Evolutionary conservation across 2,797 vertebrate genomes (phyloP), one percentile per base, ranked within the genome.

Genomic region (Pangasius djambal): DNA sequence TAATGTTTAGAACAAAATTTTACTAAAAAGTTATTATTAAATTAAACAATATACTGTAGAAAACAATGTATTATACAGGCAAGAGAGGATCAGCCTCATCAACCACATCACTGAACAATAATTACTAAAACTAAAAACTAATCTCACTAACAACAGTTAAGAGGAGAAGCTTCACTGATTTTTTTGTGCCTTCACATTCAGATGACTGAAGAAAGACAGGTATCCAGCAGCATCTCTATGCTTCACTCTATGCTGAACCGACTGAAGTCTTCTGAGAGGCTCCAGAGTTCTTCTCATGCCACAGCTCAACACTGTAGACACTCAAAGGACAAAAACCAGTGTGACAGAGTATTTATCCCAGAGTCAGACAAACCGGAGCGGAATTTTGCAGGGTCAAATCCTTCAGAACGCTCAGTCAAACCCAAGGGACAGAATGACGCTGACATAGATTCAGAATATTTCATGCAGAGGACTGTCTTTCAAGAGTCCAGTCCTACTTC

Each of bases 211-310:
- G 81, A 40, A 59, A 37, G n/a, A 55, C 25, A 28, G 12, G 25
- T 10, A 55, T 37, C 74, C 15, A 65, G 12, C 8, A n/a, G 61
- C 57, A 31, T 79, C n/a, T 83, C 89, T 88, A 13, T 87, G 37
- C 37, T 90, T 69, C 70, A 70, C 28, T 89, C 90, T 3, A 88
- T 91, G 89, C 83, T 92, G 34, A 79, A 15, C 34, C 89, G 78
- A 87, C 78, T 90, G 4, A 88, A 63, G 59, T 63, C 50, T 79
- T 85, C 90, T 34, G 67, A 90, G 18, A 89, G 28, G n/a, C 34
- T 72, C 72, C 61, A 87, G 20, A 15, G 34, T 40, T 34, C 44
- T 15, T 63, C 69, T 69, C 82, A 57, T 44, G 9, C 22, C 18
- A 63, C 59, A 28, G 50, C 69, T 55, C n/a, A 81, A 52, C 57